Base-by-base conservation (phyloP, 2,888 invertebrate genomes). In the Pyralis farinalis region DNA sequence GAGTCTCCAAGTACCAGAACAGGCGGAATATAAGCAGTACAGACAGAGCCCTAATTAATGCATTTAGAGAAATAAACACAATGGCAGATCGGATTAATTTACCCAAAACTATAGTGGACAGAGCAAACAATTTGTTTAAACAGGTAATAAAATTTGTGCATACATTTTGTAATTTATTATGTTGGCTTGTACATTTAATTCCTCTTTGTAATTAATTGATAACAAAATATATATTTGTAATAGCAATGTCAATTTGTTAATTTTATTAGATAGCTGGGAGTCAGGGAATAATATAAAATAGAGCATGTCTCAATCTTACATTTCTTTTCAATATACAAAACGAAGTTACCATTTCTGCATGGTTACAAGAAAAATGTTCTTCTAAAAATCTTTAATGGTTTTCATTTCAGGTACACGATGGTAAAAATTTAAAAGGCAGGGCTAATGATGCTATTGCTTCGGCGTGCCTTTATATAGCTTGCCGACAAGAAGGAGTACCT, bases 71-170 rank as follows among this genome's bases (percentile, higher is more conserved):
- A 90, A 99, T 99, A 36, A 96, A 94, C 62, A 96, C 96, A 46
- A 99, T 99, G 99, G 98, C 98, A 0, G 99, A 99, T 79, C 92
- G 99, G 40, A 98, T 99, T 46, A 98, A 99, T 88, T 90, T 99
- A 61, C 97, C 99, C 0, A 95, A 96, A 79, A 98, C 98, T 28
- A 99, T 99, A 67, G 96, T 98, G 7, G 99, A 99, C 72, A 91
- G 98, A 69, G 98, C 98, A 1, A 98, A 98, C 70, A 96, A 96
- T 73, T 91, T 99, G 40, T 99, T 99, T 74, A 99, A 99, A 86
- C 98, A 99, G 92, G 98, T 91, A 65, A 27, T 45, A 35, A 42
- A 37, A 27, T n/a, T n/a, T n/a, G n/a, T n/a, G n/a, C n/a, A n/a
- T n/a, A n/a, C n/a, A n/a, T n/a, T n/a, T n/a, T n/a, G n/a, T n/a